Conservation (phyloP, 2,888 invertebrate species). For the Lycocerus yunnanus region DNA sequence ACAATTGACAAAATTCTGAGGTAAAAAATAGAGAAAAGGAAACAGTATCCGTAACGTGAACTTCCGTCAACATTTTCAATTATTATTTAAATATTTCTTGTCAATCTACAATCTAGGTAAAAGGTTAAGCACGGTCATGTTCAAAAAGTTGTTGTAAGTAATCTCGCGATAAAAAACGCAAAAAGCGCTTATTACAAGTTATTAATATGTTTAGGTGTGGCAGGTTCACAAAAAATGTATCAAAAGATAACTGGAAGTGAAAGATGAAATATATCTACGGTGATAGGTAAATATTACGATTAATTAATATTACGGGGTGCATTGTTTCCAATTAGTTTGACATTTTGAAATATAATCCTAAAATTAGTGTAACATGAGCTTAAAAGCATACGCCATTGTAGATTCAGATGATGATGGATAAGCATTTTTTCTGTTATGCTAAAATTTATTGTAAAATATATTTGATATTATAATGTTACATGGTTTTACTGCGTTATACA, state of each 20-base stretch:
- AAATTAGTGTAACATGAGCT: neutral
- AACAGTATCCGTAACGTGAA: too few species aligned
- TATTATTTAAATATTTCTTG: neutral
- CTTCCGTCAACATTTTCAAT: neutral
- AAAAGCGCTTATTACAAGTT: neutral
- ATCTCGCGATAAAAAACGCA: neutral
- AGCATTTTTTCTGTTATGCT: neutral
- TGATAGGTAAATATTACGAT: neutral
- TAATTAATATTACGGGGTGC: neutral
- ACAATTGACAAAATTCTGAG: too few species aligned
- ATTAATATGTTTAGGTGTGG: neutral
- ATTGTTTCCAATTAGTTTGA: neutral
- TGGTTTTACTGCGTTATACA: neutral
- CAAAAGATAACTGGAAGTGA: neutral
- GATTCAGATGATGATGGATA: neutral
- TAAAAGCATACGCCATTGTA: neutral
- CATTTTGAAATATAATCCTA: neutral
- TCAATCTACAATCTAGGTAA: neutral
- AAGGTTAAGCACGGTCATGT: neutral
- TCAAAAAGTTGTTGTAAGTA: neutral
- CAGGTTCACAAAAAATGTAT: neutral
- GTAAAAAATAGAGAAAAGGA: too few species aligned
- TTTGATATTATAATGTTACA: neutral
- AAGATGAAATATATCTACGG: neutral
- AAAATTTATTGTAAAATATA: neutral